Base-by-base conservation (phyloP, 2,888 invertebrate species). In the Rhogogaster chlorosoma region DNA sequence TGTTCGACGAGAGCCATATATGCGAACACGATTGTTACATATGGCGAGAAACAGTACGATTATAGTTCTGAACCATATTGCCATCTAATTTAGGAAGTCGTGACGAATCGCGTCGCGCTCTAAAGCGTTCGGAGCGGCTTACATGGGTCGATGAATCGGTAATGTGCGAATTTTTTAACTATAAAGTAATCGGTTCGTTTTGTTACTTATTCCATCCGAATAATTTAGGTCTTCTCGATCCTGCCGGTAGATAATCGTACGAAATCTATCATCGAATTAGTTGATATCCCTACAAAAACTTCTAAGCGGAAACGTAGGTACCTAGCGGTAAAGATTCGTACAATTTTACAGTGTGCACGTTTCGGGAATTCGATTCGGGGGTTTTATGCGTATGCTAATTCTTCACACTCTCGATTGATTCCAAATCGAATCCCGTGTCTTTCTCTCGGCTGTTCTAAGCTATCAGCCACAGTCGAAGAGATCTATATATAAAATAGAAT, bases 1-100 rank as follows among this genome's bases (percentile, higher is more conserved):
- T 83, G 26, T 9, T 38, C 42, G 70, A 67, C n/a, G 70, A 45
- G 29, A 15, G 83, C 83, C 83, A 67, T 83, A 83, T 83, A 83
- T 29, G 83, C 10, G 15, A n/a, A 80, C 80, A 32, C 5, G 38
- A 61, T 80, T 38, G 80, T 80, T 80, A 64, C 49, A 83, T 83
- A 67, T 83, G 83, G 70, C 45, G 83, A 67, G 83, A 70, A 45
- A 83, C 45, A 70, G 42, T 49, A 70, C 45, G 67, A 83, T 83
- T 67, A 83, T 83, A 83, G 67, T 45, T 80, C 32, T 83, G 83
- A 83, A 83, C 83, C 67, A 83, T 83, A 83, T 83, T 83, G 67
- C 36, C 83, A 67, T 83, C 67, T 83, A 29, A 83, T 83, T 83
- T 83, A 42, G 83, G 83, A 67, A 83, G 83, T 70, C 67, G 32